phyloP scores from a whole-genome alignment of 35 echinoderm and acorn worm species.

The Stichopus chloronotus region DNA sequence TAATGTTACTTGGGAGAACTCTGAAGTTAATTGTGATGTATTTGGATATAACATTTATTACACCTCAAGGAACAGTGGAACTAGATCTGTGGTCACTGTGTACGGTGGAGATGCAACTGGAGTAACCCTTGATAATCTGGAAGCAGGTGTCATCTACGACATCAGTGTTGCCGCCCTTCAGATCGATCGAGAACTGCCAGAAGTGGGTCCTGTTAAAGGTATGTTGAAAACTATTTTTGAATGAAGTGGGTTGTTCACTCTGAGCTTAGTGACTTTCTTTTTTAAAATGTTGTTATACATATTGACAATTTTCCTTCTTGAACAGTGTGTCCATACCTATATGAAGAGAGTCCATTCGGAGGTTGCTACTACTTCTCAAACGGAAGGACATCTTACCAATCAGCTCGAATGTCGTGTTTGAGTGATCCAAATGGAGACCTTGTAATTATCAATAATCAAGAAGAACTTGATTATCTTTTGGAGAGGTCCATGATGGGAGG shows the following conservation, averaged over 20 bases:
- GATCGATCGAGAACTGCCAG: slow-evolving; percentile 27
- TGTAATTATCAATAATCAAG: slow-evolving; percentile 61
- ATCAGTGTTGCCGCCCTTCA: slow-evolving; percentile 66
- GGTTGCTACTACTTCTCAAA: slow-evolving; percentile 40
- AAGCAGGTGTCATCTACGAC: slow-evolving; percentile 30
- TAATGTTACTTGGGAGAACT: slow-evolving; percentile 22
- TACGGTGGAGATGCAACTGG: slow-evolving; percentile 53
- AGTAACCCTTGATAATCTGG: background rate
- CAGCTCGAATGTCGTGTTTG: slow-evolving; percentile 29
- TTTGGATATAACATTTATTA: slow-evolving; percentile 35
- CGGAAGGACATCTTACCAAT: background rate
- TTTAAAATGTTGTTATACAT: too few relatives aligned
- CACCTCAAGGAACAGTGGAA: slow-evolving; percentile 8
- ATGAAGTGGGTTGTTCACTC: background rate
- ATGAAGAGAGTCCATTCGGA: slow-evolving; percentile 58
- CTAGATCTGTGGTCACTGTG: background rate
- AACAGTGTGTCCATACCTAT: slow-evolving; percentile 64
- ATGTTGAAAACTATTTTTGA: background rate
- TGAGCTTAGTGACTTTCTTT: too few relatives aligned
- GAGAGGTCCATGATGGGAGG: slow-evolving; percentile 30
- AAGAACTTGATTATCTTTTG: slow-evolving; percentile 63
- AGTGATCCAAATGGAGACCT: slow-evolving; percentile 60
- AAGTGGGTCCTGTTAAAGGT: slow-evolving; percentile 57
- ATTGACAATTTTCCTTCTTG: too few relatives aligned
- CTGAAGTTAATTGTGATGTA: slow-evolving; percentile 37